A percentile compares a stretch with the other conserved stretches of the same genome.
These are phyloP conservation scores for Trissonchulus sp. DNA, from an alignment of 2,888 invertebrate genomes.

Conservation along the genomic window DNA sequence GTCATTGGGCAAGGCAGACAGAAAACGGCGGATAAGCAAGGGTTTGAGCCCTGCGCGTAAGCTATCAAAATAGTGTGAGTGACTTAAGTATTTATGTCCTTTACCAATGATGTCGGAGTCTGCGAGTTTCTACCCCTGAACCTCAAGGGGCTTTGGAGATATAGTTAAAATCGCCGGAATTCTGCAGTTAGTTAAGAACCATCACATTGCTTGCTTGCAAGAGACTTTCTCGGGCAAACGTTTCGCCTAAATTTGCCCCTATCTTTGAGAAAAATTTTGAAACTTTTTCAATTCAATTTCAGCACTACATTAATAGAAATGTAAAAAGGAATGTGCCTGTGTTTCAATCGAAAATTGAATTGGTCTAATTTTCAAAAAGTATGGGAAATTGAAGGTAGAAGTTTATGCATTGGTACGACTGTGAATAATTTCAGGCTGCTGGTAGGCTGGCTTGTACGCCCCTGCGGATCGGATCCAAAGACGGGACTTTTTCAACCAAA, in stretches of 20 bases:
- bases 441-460: not conserved
- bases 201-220: slow-evolving; percentile 14
- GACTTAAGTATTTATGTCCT: no score
- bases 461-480: slow-evolving; percentile 5
- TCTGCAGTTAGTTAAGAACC: not conserved
- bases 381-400: slow-evolving; percentile 20
- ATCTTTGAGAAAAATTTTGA: slow-evolving; percentile 17
- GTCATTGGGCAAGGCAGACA: no score
- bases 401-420: not conserved
- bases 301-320: not conserved
- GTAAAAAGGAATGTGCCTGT: not conserved
- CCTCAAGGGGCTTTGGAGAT: not conserved
- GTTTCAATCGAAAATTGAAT: not conserved
- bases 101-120: no score
- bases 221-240: not conserved
- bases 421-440: no score
- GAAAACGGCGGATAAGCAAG: no score
- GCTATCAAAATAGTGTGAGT: no score
- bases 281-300: not conserved
- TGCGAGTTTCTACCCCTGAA: not conserved
- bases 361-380: not conserved
- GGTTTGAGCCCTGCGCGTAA: no score
- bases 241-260: not conserved
- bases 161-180: not conserved
- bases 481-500: not conserved